Percentiles rank a stretch among this genome's conserved stretches.
phyloP scores from a whole-genome alignment of 30 jellyfish, hydroid and myxozoan species.

The Clytia hemisphaerica region DNA sequence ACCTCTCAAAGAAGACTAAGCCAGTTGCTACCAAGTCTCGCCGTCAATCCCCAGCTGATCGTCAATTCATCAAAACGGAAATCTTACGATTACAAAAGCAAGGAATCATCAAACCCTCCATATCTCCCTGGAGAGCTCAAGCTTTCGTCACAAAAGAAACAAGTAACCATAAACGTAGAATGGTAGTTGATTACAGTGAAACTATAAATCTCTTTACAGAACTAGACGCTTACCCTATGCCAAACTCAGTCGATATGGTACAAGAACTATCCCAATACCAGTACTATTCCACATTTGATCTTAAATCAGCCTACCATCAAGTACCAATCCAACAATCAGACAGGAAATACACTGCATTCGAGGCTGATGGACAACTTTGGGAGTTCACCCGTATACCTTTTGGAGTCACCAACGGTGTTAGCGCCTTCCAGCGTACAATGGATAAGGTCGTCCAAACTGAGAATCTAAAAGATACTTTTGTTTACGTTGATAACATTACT shows the following conservation, averaged over 20 bases:
- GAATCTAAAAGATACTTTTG: slow-evolving; percentile 33
- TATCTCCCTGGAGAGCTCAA: slow-evolving; percentile 74
- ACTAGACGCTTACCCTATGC: slow-evolving; percentile 32
- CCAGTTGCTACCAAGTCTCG: slow-evolving; percentile 68
- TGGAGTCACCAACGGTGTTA: slow-evolving; percentile 52
- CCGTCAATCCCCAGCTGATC: slow-evolving; percentile 29
- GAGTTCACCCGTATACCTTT: slow-evolving; percentile 38
- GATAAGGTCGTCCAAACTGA: slow-evolving; percentile 29
- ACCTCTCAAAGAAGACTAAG: slow-evolving; percentile 35
- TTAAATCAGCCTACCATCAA: slow-evolving; percentile 42
- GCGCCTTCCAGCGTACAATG: slow-evolving; percentile 33
- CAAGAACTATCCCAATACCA: slow-evolving; percentile 35
- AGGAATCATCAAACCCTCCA: slow-evolving; percentile 61
- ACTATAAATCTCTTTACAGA: slow-evolving; percentile 47
- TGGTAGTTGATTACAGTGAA: slow-evolving; percentile 50
- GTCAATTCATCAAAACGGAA: slow-evolving; percentile 39
- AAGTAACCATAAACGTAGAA: slow-evolving; percentile 22
- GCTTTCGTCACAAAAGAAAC: slow-evolving; percentile 28
- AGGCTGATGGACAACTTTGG: slow-evolving; percentile 21
- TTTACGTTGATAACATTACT: slow-evolving; percentile 39
- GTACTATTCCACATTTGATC: slow-evolving; percentile 23
- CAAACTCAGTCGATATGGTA: slow-evolving; percentile 26
- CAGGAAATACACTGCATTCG: slow-evolving; percentile 36
- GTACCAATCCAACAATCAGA: slow-evolving; percentile 9
- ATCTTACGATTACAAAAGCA: slow-evolving; percentile 23